These are phyloP conservation scores for human DNA, from an alignment of 2,113 vertebrate species.

Conservation along the genomic window DNA sequence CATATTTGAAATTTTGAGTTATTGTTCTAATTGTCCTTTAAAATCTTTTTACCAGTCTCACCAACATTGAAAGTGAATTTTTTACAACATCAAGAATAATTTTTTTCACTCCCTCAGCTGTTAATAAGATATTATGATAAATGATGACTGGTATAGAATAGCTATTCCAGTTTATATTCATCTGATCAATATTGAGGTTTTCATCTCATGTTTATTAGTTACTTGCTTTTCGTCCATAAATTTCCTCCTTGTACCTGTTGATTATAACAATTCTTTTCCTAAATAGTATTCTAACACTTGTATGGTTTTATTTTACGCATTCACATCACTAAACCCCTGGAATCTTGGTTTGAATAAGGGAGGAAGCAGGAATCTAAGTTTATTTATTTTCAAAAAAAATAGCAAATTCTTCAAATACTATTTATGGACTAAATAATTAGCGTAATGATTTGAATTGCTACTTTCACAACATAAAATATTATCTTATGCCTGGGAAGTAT, in stretches of 20 bases:
- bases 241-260: background rate
- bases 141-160: background rate
- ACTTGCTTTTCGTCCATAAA: background rate
- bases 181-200: background rate
- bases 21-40: background rate
- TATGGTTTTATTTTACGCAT: background rate
- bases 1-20: background rate
- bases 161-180: background rate
- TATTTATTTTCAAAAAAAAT: conserved; percentile 14
- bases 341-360: background rate
- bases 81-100: background rate
- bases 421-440: background rate
- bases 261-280: background rate
- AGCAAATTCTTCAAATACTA: background rate
- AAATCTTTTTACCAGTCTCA: background rate
- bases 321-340: background rate
- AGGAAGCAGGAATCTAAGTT: background rate
- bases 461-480: background rate
- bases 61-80: background rate
- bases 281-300: background rate
- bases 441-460: background rate
- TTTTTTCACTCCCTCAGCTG: background rate
- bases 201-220: background rate
- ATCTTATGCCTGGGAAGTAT: background rate
- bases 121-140: background rate